phyloP scores from a whole-genome alignment of 2,113 vertebrate genomes.

The Addax nasomaculatus region DNA sequence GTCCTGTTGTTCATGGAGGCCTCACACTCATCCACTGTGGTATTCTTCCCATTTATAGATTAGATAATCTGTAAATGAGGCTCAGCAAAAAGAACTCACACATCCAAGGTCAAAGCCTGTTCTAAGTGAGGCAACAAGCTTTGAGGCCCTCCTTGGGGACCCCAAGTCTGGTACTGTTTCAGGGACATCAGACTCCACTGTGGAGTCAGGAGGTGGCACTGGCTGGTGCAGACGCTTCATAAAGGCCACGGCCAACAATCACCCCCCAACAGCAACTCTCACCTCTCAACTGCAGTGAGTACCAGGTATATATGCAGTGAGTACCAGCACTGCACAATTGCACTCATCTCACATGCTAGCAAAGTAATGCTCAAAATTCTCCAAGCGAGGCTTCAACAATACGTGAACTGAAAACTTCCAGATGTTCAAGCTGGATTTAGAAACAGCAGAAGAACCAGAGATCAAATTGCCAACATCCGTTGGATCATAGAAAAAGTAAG shows the following conservation, averaged over 20 bases:
- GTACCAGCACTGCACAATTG: background rate
- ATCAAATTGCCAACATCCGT: background rate
- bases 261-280: accelerated
- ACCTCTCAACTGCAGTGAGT: background rate
- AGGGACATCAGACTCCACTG: background rate
- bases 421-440: background rate
- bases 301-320: background rate
- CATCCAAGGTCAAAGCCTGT: background rate
- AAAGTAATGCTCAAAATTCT: background rate
- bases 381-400: background rate
- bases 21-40: accelerated
- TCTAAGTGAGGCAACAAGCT: background rate
- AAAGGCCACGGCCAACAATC: background rate
- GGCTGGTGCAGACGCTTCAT: accelerated
- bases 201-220: accelerated
- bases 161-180: background rate
- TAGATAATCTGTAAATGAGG: background rate
- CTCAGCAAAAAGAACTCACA: background rate
- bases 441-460: background rate
- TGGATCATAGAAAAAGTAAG: background rate
- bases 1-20: background rate
- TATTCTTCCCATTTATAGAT: background rate
- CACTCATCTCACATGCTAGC: background rate
- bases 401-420: background rate
- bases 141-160: background rate